phyloP scores from a whole-genome alignment of 2,113 vertebrate genomes.

The Cyphomyrus plagiostoma region DNA sequence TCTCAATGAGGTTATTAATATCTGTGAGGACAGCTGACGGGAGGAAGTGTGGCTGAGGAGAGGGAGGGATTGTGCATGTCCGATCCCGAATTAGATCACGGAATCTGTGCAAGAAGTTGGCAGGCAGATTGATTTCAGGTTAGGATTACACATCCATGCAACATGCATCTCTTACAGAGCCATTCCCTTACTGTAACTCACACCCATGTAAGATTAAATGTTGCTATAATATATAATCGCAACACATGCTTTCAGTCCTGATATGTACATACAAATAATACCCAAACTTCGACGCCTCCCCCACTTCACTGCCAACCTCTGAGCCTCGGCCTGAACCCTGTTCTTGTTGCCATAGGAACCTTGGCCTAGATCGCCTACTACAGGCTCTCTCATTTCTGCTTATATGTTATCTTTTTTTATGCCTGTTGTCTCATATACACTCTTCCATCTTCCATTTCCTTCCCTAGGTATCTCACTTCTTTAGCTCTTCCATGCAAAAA shows the following conservation, averaged over 20 bases:
- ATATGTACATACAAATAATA: slow-evolving; percentile 1
- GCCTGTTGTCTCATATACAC: background rate
- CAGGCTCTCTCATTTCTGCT: background rate
- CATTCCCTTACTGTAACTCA: background rate
- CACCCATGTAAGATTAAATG: background rate
- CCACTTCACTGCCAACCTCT: background rate
- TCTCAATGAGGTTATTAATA: slow-evolving; percentile 50
- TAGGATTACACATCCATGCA: slow-evolving; percentile 31
- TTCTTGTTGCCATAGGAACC: slow-evolving; percentile 26
- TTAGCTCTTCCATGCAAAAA: background rate
- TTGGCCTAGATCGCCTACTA: slow-evolving; percentile 7
- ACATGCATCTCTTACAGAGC: slow-evolving; percentile 9
- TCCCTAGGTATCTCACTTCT: background rate
- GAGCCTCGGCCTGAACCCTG: slow-evolving; percentile 20
- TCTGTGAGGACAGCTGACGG: slow-evolving; percentile 45
- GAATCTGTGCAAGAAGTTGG: slow-evolving; percentile 66
- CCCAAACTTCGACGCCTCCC: background rate
- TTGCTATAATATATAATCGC: background rate
- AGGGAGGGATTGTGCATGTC: slow-evolving; percentile 38
- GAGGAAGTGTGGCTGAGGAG: slow-evolving; percentile 31
- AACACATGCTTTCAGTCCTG: background rate
- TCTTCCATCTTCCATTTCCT: background rate
- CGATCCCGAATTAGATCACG: slow-evolving; percentile 62
- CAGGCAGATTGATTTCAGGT: slow-evolving; percentile 59
- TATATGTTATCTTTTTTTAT: background rate